Evolutionary conservation across 2,797 vertebrate genomes (phyloP).

Genomic region (Rhynchotus rufescens): DNA sequence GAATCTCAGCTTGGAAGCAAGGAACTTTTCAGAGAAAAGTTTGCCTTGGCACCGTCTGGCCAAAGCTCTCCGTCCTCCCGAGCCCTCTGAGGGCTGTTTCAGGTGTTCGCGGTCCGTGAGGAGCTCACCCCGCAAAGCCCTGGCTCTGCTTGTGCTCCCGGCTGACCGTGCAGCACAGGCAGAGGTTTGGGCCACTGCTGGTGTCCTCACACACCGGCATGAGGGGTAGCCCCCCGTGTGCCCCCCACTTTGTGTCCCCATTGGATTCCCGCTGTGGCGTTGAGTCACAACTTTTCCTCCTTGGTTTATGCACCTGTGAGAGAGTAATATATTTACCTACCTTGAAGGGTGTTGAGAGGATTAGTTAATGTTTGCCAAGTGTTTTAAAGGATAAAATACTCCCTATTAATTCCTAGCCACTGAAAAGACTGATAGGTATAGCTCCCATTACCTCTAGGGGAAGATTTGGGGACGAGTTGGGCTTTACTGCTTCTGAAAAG

Average conservation of each 20-base stretch:
- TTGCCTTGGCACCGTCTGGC: neutral
- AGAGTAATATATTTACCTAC: constrained; percentile 42
- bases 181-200: rapidly evolving
- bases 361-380: constrained; percentile 64
- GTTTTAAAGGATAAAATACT: constrained; percentile 33
- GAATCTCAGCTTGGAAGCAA: neutral
- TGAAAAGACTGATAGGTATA: neutral
- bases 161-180: rapidly evolving
- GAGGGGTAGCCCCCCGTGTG: neutral
- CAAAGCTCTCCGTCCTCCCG: neutral
- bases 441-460: neutral
- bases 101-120: neutral
- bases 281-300: constrained; percentile 36
- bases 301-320: constrained; percentile 37
- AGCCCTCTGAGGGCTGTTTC: neutral
- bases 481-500: neutral
- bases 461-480: neutral
- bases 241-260: neutral
- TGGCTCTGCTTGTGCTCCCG: rapidly evolving
- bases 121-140: neutral
- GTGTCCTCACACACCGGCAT: rapidly evolving
- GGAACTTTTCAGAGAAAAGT: neutral
- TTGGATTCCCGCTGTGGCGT: constrained; percentile 13
- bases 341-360: constrained; percentile 28
- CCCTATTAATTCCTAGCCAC: neutral